phyloP scores from a whole-genome alignment of 2,888 invertebrate genomes.

The Watsonalla binaria region DNA sequence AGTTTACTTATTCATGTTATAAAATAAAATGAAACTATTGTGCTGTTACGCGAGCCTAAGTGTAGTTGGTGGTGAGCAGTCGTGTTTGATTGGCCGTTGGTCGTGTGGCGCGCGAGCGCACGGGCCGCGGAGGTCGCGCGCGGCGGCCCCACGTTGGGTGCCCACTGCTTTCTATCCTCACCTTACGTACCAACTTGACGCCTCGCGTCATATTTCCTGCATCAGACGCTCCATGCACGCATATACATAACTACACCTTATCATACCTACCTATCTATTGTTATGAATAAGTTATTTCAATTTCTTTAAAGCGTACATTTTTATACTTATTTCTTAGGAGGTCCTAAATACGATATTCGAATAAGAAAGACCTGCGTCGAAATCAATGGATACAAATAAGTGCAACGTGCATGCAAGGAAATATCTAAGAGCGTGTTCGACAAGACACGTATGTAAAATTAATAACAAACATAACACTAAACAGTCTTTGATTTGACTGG shows the following conservation, averaged over 20 bases:
- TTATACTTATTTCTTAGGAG: conserved; percentile 73
- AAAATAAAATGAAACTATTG: conserved; percentile 43
- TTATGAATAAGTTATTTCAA: conserved; percentile 70
- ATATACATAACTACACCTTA: conserved; percentile 66
- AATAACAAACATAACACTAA: conserved; percentile 68
- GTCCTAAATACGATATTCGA: conserved; percentile 64
- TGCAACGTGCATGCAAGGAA: conserved; percentile 62
- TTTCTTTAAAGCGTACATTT: conserved; percentile 79
- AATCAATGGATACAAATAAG: conserved; percentile 52
- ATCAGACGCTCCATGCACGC: conserved; percentile 49
- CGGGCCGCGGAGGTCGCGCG: neutral
- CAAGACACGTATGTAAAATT: conserved; percentile 60
- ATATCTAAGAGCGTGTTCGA: conserved; percentile 48
- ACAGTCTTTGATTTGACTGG: conserved; percentile 74
- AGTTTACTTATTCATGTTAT: conserved; percentile 38
- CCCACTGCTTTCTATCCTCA: neutral
- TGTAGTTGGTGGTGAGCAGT: conserved; percentile 57
- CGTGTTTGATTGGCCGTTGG: conserved; percentile 45
- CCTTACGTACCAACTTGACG: conserved; percentile 6
- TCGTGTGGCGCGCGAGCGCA: neutral
- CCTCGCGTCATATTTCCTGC: conserved; percentile 13
- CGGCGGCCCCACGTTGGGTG: neutral
- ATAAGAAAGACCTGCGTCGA: conserved; percentile 45
- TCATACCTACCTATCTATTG: conserved; percentile 71
- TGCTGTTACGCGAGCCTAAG: conserved; percentile 54